Base-by-base conservation (phyloP, 2,797 vertebrate species). In the Caiman crocodilus region DNA sequence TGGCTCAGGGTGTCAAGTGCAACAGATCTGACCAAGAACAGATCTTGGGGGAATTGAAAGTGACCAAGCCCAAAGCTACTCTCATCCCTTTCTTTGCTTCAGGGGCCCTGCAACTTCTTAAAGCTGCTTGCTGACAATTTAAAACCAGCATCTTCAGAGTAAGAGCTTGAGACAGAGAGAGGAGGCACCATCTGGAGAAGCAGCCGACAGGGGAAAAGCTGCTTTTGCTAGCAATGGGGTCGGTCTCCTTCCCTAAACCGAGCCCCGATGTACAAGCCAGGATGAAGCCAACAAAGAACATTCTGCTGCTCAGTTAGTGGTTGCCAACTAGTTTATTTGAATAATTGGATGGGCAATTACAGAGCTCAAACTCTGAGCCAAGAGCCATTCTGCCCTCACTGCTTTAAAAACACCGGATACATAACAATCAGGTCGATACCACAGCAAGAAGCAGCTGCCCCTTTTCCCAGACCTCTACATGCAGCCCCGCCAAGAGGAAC, bases 301-400 rank as follows among this genome's bases (percentile, higher is more conserved):
- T 50, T 75, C 61, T 60, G 60, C 23, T 2, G 69, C 69, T 73
- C 17, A 30, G 20, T n/a, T 64, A 23, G 14, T 2, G 8, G 23
- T 26, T 3, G 14, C 65, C 7, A 0, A 58, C 4, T 67, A 4
- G 4, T 18, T 7, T 42, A 42, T 2, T 79, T 61, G 85, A 1
- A 3, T 18, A 67, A 82, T 94, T 95, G 94, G 94, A 84, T 89
- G 75, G 17, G 1, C 3, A 14, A 75, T 63, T 7, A 1, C 76
- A 13, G 6, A 26, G 65, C 11, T 23, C 69, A 82, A 57, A 6
- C 23, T 16, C 83, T 32, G 55, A 63, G 10, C 6, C 9, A 14
- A 30, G 55, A 13, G n/a, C 64, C 78, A 89, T 77, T 89, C 65
- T 59, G 77, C 14, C 18, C 55, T 18, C 28, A 64, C 23, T 5